phyloP scores from a whole-genome alignment of 2,113 vertebrate species.

The Indri indri region DNA sequence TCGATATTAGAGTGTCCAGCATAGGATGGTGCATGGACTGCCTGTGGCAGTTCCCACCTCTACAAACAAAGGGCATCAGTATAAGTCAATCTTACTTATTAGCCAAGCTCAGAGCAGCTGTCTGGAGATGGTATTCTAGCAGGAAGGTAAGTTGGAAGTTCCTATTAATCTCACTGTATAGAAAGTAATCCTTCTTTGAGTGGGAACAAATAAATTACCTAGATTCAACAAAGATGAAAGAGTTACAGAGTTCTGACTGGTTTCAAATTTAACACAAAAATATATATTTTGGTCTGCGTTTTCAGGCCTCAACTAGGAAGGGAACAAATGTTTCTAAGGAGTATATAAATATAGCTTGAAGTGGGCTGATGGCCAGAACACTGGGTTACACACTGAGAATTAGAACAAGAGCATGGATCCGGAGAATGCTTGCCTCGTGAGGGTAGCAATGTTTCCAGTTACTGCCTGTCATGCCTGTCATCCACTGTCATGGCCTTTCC shows the following conservation, averaged over 20 bases:
- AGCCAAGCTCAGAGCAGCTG: background rate
- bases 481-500: background rate
- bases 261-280: background rate
- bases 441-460: accelerated
- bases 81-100: background rate
- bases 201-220: background rate
- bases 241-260: background rate
- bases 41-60: background rate
- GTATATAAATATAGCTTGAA: background rate
- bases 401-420: background rate
- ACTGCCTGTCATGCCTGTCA: accelerated
- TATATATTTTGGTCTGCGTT: background rate
- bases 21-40: background rate
- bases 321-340: background rate
- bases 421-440: accelerated
- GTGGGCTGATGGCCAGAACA: background rate
- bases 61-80: background rate
- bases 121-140: background rate
- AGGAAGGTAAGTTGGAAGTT: background rate
- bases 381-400: background rate
- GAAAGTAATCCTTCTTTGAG: background rate
- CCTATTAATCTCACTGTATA: background rate
- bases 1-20: background rate
- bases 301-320: background rate
- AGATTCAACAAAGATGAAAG: background rate